Conservation (phyloP, 2,113 vertebrate species). For the Tinamus guttatus region DNA sequence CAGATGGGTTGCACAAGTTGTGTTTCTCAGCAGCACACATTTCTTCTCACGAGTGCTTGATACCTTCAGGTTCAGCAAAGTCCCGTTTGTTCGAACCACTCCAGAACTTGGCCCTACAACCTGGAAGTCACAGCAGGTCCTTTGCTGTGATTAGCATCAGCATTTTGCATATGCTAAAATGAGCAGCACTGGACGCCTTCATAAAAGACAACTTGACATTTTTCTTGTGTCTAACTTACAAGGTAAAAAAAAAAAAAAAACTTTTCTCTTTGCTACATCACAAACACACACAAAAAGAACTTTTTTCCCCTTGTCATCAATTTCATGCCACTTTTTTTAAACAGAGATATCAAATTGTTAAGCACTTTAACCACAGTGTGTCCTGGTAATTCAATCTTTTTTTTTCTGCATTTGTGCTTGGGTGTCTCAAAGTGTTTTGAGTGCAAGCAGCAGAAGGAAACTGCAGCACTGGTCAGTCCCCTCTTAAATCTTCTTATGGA, state of each 20-base stretch:
- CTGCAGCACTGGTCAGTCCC: constrained; percentile 74
- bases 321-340: constrained; percentile 63
- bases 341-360: constrained; percentile 71
- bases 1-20: background rate
- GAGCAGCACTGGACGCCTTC: constrained; percentile 55
- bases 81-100: constrained; percentile 51
- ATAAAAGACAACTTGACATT: constrained; percentile 5
- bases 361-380: constrained; percentile 57
- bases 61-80: background rate
- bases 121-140: background rate
- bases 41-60: background rate
- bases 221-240: constrained; percentile 23
- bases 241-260: constrained; percentile 14
- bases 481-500: constrained; percentile 91
- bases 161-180: constrained; percentile 72
- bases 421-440: constrained; percentile 78
- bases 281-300: background rate
- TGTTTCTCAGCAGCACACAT: background rate
- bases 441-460: constrained; percentile 79
- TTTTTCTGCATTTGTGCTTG: constrained; percentile 60
- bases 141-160: constrained; percentile 51
- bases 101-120: constrained; percentile 50
- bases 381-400: constrained; percentile 68
- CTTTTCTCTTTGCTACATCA: background rate
- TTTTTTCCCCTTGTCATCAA: background rate